phyloP scores from a whole-genome alignment of 2,888 invertebrate genomes.

The Euspilapteryx auroguttella region DNA sequence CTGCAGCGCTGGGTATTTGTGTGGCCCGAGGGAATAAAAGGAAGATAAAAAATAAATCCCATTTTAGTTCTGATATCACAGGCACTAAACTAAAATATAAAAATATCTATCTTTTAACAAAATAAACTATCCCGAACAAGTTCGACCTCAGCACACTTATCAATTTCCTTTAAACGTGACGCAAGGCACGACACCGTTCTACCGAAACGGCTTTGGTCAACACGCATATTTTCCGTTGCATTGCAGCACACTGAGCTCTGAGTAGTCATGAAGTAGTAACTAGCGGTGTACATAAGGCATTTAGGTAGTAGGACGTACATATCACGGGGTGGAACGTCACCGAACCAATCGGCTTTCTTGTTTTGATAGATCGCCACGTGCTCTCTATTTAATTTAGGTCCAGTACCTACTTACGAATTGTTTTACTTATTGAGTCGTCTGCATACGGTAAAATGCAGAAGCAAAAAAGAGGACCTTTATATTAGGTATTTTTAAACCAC shows the following conservation, averaged over 20 bases:
- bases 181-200: conserved; percentile 59
- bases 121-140: no score
- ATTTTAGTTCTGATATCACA: conserved; percentile 25
- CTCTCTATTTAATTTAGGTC: conserved; percentile 29
- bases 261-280: conserved; percentile 62
- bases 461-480: no score
- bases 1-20: conserved; percentile 29
- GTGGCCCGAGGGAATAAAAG: conserved; percentile 48
- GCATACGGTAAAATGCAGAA: no score
- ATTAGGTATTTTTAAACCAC: no score
- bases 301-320: conserved; percentile 61
- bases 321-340: conserved; percentile 60
- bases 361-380: conserved; percentile 58
- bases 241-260: conserved; percentile 62
- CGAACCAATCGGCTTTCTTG: conserved; percentile 59
- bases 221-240: conserved; percentile 63
- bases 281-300: conserved; percentile 62
- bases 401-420: conserved; percentile 3
- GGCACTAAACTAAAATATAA: conserved; percentile 29
- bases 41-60: conserved; percentile 37
- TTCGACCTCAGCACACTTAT: conserved; percentile 55
- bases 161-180: conserved; percentile 60
- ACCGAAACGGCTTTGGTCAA: conserved; percentile 62
- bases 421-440: no score
- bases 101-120: no score